These are phyloP conservation scores for Heliconius sara DNA, from an alignment of 2,888 invertebrate species.

Conservation along the genomic window DNA sequence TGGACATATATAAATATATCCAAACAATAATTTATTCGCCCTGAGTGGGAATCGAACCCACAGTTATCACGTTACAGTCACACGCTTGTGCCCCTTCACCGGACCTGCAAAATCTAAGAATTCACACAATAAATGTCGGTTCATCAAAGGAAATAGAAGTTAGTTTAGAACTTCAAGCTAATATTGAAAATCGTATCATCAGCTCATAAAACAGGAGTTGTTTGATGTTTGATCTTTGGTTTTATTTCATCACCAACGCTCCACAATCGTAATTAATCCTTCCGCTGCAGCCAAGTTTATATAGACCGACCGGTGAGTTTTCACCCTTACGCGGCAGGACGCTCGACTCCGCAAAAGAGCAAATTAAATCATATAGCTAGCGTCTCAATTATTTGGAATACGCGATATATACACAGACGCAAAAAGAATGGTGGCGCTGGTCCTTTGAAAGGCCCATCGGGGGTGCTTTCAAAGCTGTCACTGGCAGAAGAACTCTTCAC, in stretches of 20 bases:
- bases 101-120: neutral
- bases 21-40: too few relatives aligned
- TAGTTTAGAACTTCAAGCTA: slow-evolving; percentile 13
- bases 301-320: slow-evolving; percentile 52
- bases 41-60: too few relatives aligned
- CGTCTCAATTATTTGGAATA: slow-evolving; percentile 80
- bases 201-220: slow-evolving; percentile 7
- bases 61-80: too few relatives aligned
- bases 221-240: slow-evolving; percentile 24
- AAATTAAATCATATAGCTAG: slow-evolving; percentile 82
- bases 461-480: slow-evolving; percentile 80
- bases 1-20: too few relatives aligned
- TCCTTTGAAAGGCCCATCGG: slow-evolving; percentile 81
- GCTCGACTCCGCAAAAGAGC: slow-evolving; percentile 69
- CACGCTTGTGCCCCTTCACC: too few relatives aligned
- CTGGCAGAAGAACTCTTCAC: slow-evolving; percentile 75
- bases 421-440: slow-evolving; percentile 78
- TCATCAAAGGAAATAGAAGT: neutral
- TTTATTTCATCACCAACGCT: slow-evolving; percentile 28
- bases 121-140: neutral
- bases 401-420: slow-evolving; percentile 71
- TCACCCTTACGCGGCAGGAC: slow-evolving; percentile 60
- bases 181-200: slow-evolving; percentile 5
- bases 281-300: slow-evolving; percentile 43
- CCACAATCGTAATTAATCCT: slow-evolving; percentile 45